Evolutionary conservation across 2,113 vertebrate genomes (phyloP).

Genomic region (Macrotis lagotis): DNA sequence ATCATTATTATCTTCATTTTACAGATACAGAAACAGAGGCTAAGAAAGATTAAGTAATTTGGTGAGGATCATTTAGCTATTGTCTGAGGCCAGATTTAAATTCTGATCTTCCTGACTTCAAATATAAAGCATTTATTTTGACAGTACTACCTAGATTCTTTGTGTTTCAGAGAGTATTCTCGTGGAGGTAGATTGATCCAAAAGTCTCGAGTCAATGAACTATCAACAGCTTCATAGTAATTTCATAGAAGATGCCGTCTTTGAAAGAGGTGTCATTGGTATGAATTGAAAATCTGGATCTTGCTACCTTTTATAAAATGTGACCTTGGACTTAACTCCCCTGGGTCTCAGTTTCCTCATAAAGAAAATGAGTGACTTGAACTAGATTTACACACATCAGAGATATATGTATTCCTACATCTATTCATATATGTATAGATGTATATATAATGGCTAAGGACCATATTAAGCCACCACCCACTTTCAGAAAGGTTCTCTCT

Average conservation of each 20-base stretch:
- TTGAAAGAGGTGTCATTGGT: background rate
- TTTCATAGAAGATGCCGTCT: background rate
- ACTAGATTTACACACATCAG: background rate
- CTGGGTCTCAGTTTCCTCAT: background rate
- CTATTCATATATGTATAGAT: background rate
- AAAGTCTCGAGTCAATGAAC: background rate
- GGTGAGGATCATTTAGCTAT: background rate
- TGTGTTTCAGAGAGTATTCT: background rate
- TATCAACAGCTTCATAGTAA: background rate
- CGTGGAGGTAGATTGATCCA: background rate
- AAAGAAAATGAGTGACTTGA: background rate
- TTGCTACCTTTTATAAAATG: background rate
- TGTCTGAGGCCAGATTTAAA: background rate
- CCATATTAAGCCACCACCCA: constrained; percentile 80
- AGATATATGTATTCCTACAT: background rate
- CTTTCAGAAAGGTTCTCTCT: constrained; percentile 72
- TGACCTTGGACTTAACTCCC: background rate
- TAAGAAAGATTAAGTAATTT: background rate
- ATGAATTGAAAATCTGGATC: background rate
- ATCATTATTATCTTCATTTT: background rate
- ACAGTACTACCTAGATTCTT: too few species aligned
- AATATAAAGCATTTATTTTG: too few species aligned
- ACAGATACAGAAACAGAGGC: background rate
- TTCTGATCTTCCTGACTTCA: background rate
- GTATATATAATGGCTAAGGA: constrained; percentile 36